Percentiles rank a stretch among this genome's conserved stretches.
Conservation (phyloP, 2,888 invertebrate genomes). For the Ligdia adustata region DNA sequence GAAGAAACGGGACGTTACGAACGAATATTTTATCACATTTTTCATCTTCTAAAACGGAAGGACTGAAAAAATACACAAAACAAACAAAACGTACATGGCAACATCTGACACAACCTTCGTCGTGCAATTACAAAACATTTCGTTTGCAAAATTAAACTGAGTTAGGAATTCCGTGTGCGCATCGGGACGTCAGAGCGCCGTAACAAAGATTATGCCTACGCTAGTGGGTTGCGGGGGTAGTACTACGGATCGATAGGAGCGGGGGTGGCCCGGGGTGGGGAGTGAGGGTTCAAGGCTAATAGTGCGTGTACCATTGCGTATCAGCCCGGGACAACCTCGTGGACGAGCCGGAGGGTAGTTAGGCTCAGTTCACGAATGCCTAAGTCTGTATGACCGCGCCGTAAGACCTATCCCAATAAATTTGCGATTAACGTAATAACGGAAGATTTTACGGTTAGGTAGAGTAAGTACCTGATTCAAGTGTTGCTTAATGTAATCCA, state of each 20-base stretch:
- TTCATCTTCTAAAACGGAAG: too few species aligned
- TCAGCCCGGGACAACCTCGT: conserved; percentile 35
- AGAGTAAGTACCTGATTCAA: too few species aligned
- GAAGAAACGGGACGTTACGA: too few species aligned
- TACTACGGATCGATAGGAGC: conserved; percentile 49
- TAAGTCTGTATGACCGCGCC: conserved; percentile 4
- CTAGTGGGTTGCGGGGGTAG: conserved; percentile 20
- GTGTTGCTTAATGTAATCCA: too few species aligned
- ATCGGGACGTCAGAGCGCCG: conserved; percentile 15
- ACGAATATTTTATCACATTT: too few species aligned
- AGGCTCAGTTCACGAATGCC: neutral
- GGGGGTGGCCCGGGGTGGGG: conserved; percentile 2
- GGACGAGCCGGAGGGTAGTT: neutral
- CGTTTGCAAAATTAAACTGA: conserved; percentile 11
- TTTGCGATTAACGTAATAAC: neutral
- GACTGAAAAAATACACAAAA: neutral
- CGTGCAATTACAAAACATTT: conserved; percentile 9
- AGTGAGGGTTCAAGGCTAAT: conserved; percentile 46
- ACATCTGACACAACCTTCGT: neutral
- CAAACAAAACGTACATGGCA: neutral
- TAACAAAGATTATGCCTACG: conserved; percentile 28
- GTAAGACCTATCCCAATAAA: neutral
- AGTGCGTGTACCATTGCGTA: conserved; percentile 52
- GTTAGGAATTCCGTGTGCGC: conserved; percentile 23
- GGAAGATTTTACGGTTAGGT: too few species aligned